phyloP scores from a whole-genome alignment of 2,888 invertebrate genomes.

The Fragum fragum region DNA sequence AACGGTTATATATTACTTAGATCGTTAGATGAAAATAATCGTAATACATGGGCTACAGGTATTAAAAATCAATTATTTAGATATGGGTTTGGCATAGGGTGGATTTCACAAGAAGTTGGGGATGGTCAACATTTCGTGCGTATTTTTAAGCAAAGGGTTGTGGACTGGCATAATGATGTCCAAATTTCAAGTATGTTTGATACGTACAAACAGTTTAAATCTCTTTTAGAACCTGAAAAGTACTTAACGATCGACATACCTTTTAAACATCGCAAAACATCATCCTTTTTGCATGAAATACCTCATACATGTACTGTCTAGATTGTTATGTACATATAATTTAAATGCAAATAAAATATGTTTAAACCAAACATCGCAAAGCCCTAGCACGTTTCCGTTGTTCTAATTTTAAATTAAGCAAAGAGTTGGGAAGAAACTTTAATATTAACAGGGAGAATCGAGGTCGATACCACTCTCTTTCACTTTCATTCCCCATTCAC shows the following conservation, averaged over 20 bases:
- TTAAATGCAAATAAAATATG: too few species aligned
- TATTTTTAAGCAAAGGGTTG: slow-evolving; percentile 24
- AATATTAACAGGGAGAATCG: slow-evolving; percentile 21
- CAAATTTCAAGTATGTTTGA: slow-evolving; percentile 11
- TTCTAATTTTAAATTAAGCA: slow-evolving; percentile 27
- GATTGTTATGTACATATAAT: too few species aligned
- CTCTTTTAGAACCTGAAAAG: slow-evolving; percentile 31
- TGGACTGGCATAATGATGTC: slow-evolving; percentile 23
- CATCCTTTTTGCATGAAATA: too few species aligned
- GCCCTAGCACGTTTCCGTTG: slow-evolving; percentile 36
- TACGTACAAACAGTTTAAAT: slow-evolving; percentile 28
- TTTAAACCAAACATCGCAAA: too few species aligned
- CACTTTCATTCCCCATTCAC: too few species aligned
- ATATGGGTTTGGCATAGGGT: slow-evolving; percentile 33
- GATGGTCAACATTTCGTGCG: slow-evolving; percentile 14
- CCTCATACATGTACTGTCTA: too few species aligned
- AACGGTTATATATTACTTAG: slow-evolving; percentile 29
- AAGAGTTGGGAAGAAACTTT: slow-evolving; percentile 27
- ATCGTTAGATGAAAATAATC: slow-evolving; percentile 13
- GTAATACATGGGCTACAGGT: slow-evolving; percentile 32
- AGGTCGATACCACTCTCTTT: too few species aligned
- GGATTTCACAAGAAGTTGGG: slow-evolving; percentile 32
- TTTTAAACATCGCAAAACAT: background rate
- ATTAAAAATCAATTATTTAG: slow-evolving; percentile 23
- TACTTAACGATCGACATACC: slow-evolving; percentile 30